phyloP scores from a whole-genome alignment of 2,797 vertebrate species.

The Nasua narica region DNA sequence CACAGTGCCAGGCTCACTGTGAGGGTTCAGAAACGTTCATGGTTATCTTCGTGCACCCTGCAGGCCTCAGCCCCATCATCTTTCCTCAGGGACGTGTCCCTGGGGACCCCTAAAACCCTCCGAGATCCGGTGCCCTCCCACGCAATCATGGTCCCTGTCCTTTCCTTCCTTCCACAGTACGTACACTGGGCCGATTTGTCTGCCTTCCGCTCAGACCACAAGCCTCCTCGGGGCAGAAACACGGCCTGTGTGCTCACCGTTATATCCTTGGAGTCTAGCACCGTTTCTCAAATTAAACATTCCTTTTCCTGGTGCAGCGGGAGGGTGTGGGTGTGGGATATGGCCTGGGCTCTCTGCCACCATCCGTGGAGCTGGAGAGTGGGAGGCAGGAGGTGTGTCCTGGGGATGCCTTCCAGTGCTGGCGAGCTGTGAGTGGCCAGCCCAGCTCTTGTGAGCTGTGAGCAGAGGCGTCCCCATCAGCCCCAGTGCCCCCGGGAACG shows the following conservation, averaged over 20 bases:
- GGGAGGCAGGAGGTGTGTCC: not conserved
- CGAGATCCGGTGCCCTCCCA: not conserved
- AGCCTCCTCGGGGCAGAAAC: not conserved
- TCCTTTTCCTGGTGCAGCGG: not conserved
- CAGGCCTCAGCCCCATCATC: not conserved
- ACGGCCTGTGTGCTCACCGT: not conserved
- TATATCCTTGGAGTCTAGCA: not conserved
- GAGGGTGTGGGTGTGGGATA: not conserved
- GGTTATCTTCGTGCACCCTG: not conserved
- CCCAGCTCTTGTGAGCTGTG: not conserved
- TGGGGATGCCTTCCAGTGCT: not conserved
- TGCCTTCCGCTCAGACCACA: not conserved
- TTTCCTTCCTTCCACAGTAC: not conserved
- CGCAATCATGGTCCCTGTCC: not conserved
- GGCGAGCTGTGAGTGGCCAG: not conserved
- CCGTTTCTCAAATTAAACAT: not conserved
- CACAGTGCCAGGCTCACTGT: rapidly evolving
- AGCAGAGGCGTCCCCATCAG: not conserved
- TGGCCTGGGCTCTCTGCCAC: not conserved
- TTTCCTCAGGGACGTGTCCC: not conserved
- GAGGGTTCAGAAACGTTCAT: not conserved
- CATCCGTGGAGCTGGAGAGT: not conserved
- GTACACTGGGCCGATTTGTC: not conserved
- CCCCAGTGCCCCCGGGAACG: rapidly evolving
- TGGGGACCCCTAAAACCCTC: rapidly evolving